Percentiles rank a stretch among this genome's conserved stretches.
Evolutionary conservation across 37 sponge, comb jelly and placozoan genomes (phyloP).

Genomic region (Corticium candelabrum): DNA sequence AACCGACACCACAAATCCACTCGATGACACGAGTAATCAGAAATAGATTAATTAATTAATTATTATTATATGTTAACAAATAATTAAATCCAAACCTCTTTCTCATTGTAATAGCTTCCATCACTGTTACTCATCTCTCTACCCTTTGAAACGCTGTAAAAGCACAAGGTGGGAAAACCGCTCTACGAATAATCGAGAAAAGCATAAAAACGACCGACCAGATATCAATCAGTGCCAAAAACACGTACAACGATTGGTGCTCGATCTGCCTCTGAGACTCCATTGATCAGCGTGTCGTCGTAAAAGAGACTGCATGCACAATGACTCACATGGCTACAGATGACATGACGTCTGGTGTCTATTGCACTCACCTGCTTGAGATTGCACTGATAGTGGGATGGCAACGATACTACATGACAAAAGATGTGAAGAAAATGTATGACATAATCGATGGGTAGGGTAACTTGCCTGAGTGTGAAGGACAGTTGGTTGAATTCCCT

Average conservation of each 20-base stretch:
- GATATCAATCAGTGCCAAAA: not conserved
- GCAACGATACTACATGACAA: constrained; percentile 22
- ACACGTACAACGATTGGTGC: constrained; percentile 12
- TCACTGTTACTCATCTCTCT: constrained; percentile 3
- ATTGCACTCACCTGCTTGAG: constrained; percentile 18
- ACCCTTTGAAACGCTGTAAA: constrained; percentile 11
- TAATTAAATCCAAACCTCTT: constrained; percentile 10
- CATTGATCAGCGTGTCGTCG: constrained; percentile 15
- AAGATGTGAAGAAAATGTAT: not conserved
- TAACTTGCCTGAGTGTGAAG: not conserved
- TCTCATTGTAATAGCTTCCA: constrained; percentile 19
- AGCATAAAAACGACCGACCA: too few relatives aligned
- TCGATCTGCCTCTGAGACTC: constrained; percentile 12
- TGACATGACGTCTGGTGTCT: not conserved
- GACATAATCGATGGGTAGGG: not conserved
- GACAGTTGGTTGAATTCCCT: not conserved
- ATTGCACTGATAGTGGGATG: constrained; percentile 21
- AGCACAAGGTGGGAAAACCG: constrained; percentile 19
- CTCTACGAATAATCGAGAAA: not conserved
- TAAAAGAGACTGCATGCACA: constrained; percentile 22
- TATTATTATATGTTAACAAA: not conserved
- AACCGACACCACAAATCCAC: too few relatives aligned
- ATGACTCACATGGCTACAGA: not conserved
- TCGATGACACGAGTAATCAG: too few relatives aligned
- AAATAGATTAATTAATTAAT: too few relatives aligned